Conservation (phyloP, 2,888 invertebrate genomes). For the Hypomecis punctinalis region DNA sequence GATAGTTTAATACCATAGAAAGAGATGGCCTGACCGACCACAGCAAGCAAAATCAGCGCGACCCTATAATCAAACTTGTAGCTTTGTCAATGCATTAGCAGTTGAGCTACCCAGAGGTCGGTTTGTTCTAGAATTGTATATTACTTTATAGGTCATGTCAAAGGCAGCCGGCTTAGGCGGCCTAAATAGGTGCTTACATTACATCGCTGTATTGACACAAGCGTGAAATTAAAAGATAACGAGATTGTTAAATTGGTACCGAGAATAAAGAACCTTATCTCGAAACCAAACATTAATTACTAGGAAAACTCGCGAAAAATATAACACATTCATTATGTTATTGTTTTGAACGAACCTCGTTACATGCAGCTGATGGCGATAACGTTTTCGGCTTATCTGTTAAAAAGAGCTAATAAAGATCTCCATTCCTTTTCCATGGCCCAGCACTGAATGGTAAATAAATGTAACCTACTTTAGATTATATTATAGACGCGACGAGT, state of each 20-base stretch:
- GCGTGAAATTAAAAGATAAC: background rate
- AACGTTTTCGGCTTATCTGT: conserved; percentile 30
- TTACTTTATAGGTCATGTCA: no score
- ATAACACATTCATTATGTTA: conserved; percentile 28
- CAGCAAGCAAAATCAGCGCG: no score
- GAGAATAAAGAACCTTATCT: conserved; percentile 10
- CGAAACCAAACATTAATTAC: background rate
- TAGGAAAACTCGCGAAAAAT: conserved; percentile 15
- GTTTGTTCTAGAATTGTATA: no score
- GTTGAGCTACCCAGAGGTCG: no score
- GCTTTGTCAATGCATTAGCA: no score
- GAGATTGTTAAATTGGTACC: background rate
- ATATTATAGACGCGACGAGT: conserved; percentile 24
- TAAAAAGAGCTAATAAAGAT: conserved; percentile 26
- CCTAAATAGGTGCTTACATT: background rate
- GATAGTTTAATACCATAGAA: no score
- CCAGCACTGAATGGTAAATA: conserved; percentile 26
- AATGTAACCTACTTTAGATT: conserved; percentile 31
- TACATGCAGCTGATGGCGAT: conserved; percentile 36
- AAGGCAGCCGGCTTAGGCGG: no score
- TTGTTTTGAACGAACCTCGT: conserved; percentile 33
- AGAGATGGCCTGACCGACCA: no score
- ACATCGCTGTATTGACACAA: background rate
- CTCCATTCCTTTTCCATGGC: conserved; percentile 1
- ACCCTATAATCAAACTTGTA: no score